These are phyloP conservation scores for Neofelis nebulosa DNA, from an alignment of 2,113 vertebrate species.

Conservation along the genomic window DNA sequence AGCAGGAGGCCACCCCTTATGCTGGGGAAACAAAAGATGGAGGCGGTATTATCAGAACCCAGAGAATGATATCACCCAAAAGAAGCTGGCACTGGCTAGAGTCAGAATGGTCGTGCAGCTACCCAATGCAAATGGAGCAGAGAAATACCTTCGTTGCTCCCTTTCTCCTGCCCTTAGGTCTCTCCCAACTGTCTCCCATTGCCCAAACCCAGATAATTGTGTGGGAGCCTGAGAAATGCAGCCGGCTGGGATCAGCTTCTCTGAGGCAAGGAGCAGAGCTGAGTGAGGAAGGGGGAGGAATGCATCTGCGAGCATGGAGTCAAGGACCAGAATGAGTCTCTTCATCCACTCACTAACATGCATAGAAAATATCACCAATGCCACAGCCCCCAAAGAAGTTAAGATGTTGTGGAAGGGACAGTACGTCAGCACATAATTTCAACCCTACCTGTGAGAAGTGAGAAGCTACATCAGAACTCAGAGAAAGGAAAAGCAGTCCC, in stretches of 20 bases:
- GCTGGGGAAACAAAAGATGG: not conserved
- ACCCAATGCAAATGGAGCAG: not conserved
- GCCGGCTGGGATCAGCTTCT: not conserved
- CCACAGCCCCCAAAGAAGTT: not conserved
- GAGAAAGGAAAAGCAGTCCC: not conserved
- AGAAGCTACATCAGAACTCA: not conserved
- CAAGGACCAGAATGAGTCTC: not conserved
- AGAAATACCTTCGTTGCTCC: not conserved
- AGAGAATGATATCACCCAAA: no score
- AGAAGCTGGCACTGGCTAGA: not conserved
- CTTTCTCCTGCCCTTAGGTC: not conserved
- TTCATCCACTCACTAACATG: not conserved
- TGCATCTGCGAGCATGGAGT: not conserved
- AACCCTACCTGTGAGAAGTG: not conserved
- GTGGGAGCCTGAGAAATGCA: not conserved
- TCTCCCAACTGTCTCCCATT: not conserved
- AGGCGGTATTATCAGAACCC: not conserved
- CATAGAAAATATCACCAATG: not conserved
- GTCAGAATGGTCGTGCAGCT: not conserved
- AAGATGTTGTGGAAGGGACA: not conserved
- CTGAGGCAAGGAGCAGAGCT: not conserved
- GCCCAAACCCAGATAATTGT: not conserved
- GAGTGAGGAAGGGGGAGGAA: not conserved
- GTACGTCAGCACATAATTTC: fast-evolving
- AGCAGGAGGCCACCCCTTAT: not conserved